Evolutionary conservation across 2,888 invertebrate genomes (phyloP).

Genomic region (Tanytarsus gracilentus): DNA sequence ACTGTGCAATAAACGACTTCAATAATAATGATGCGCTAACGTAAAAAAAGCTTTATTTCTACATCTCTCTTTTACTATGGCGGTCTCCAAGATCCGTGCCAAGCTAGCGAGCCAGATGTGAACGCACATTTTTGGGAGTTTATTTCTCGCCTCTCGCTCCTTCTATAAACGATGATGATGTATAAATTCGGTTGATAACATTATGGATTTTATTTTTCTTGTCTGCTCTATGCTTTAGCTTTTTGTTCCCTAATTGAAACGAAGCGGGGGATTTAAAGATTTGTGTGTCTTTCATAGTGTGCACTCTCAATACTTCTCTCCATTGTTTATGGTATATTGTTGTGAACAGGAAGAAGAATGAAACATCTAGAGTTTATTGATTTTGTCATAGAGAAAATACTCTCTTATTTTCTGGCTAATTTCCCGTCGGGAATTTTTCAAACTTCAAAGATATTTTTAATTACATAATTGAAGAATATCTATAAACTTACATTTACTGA

Average conservation of each 20-base stretch:
- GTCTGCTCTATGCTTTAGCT: neutral
- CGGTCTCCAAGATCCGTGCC: neutral
- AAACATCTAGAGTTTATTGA: no score
- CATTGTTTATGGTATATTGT: no score
- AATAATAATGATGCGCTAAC: slow-evolving; percentile 26
- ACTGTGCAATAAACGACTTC: slow-evolving; percentile 24
- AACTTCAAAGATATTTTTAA: no score
- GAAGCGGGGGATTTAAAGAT: slow-evolving; percentile 26
- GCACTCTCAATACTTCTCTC: neutral
- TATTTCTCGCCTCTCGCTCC: slow-evolving; percentile 1
- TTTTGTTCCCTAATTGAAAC: slow-evolving; percentile 27
- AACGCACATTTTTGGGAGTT: slow-evolving; percentile 17
- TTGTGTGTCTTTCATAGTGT: slow-evolving; percentile 16
- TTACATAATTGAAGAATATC: no score
- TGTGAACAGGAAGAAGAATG: no score
- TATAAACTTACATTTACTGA: no score
- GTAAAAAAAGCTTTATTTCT: slow-evolving; percentile 10
- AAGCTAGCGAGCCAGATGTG: slow-evolving; percentile 15
- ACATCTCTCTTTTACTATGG: neutral
- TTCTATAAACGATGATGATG: slow-evolving; percentile 25
- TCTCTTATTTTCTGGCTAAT: no score
- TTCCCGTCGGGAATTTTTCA: no score
- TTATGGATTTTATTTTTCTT: slow-evolving; percentile 27
- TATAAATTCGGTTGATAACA: slow-evolving; percentile 28
- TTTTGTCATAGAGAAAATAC: no score